phyloP scores from a whole-genome alignment of 2,888 invertebrate species.

The Lacanobia oleracea region DNA sequence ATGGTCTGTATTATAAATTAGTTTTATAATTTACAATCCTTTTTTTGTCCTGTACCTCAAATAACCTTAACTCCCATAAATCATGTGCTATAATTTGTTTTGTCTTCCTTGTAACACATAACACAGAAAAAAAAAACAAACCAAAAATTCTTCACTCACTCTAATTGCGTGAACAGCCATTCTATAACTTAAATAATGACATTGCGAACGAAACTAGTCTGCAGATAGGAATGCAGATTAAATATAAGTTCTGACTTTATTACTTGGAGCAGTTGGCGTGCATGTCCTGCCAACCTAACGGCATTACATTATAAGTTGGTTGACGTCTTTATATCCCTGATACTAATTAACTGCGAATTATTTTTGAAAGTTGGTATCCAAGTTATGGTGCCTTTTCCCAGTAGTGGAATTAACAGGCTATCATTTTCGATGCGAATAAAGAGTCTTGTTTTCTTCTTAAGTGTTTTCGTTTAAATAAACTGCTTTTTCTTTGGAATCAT shows the following conservation, averaged over 20 bases:
- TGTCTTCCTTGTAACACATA: background rate
- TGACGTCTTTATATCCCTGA: slow-evolving; percentile 41
- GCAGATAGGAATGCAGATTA: slow-evolving; percentile 52
- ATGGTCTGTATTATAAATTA: background rate
- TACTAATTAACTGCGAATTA: slow-evolving; percentile 9
- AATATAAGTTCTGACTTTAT: slow-evolving; percentile 59
- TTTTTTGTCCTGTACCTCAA: background rate
- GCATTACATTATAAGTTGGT: slow-evolving; percentile 35
- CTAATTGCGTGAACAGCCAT: slow-evolving; percentile 14
- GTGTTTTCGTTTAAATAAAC: no score
- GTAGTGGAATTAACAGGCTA: background rate
- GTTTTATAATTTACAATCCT: background rate
- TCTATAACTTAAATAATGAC: slow-evolving; percentile 46
- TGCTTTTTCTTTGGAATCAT: no score
- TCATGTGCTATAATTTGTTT: background rate
- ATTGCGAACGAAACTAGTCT: slow-evolving; percentile 46
- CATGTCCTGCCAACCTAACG: slow-evolving; percentile 36
- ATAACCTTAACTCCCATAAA: background rate
- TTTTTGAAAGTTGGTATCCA: slow-evolving; percentile 34
- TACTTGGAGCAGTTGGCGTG: slow-evolving; percentile 54
- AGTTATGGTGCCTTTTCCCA: background rate
- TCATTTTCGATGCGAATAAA: background rate
- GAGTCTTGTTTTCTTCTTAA: background rate
- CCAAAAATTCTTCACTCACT: slow-evolving; percentile 2
- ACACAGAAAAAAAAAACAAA: background rate